Evolutionary conservation across 2,797 vertebrate species (phyloP).

Genomic region (Gymnothorax reevesii): DNA sequence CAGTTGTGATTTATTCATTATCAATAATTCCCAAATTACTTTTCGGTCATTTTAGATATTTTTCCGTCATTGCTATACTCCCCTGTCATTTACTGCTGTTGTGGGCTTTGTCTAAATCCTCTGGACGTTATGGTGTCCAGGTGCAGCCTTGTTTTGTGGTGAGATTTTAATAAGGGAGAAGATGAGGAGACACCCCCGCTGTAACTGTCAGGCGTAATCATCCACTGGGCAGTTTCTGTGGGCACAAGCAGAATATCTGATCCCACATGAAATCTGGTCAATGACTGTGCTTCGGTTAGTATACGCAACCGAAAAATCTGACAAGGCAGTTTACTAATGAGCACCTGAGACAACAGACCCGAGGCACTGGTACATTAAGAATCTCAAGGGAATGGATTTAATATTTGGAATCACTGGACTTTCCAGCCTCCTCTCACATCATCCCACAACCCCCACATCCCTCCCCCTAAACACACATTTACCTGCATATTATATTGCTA

Average conservation of each 20-base stretch:
- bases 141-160: not conserved
- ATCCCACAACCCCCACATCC: conserved; percentile 43
- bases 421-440: conserved; percentile 58
- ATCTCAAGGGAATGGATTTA: conserved; percentile 59
- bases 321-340: not conserved
- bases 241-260: not conserved
- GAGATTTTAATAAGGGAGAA: not conserved
- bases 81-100: not conserved
- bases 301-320: not conserved
- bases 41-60: not conserved
- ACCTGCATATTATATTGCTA: not conserved
- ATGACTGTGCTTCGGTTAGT: not conserved
- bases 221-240: not conserved
- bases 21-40: not conserved
- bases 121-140: not conserved
- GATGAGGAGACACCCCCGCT: not conserved
- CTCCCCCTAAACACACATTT: conserved; percentile 36
- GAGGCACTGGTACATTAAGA: not conserved
- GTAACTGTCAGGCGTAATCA: not conserved
- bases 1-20: not conserved
- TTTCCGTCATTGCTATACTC: not conserved
- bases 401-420: conserved; percentile 70
- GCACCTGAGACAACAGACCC: not conserved
- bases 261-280: not conserved
- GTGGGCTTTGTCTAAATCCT: not conserved